Base-by-base conservation (phyloP, 2,888 invertebrate species). In the Shargacucullia verbasci region DNA sequence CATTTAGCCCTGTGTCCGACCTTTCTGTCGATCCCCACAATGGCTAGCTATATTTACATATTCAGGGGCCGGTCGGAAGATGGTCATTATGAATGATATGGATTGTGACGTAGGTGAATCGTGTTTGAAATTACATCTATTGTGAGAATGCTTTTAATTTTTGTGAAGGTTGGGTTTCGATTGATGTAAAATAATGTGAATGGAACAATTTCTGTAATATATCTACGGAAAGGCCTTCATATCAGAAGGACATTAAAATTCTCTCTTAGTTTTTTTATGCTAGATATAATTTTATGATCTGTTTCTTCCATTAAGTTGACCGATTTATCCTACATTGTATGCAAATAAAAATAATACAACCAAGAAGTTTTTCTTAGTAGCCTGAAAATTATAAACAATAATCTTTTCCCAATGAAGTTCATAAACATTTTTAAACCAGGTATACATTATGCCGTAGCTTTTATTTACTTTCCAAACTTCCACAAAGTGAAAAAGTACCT, bases 1-100 rank as follows among this genome's bases (percentile, higher is more conserved):
- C 87, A 86, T 88, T 88, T 86, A 76, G 76, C 78, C 81, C 82
- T 82, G 79, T 83, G 86, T 87, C 87, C 85, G 87, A 89, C 90
- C 90, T 87, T 88, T 81, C 80, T 72, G 69, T 55, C 78, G 66
- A 58, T 70, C 63, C 73, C 46, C 73, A 89, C 87, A 89, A 88
- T 86, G 70, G 59, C 10, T 12, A 27, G 69, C 81, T 89, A 87
- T 89, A 88, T 84, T 83, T 83, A 82, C 81, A 80, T 84, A 84
- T 86, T 82, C 81, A 80, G 84, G 80, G 79, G 81, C 76, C 62
- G 77, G 80, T 73, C 84, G 90, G 88, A 87, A 88, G 84, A 83
- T 82, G 86, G 86, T 87, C 88, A 88, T 90, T 91, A 89, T 87
- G 82, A 82, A 83, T 81, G 83, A 49, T 78, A 77, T 80, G 80